A percentile compares a stretch with the other conserved stretches of the same genome.
These are phyloP conservation scores for Squalus acanthias DNA, from an alignment of 2,797 vertebrate genomes.

Conservation along the genomic window DNA sequence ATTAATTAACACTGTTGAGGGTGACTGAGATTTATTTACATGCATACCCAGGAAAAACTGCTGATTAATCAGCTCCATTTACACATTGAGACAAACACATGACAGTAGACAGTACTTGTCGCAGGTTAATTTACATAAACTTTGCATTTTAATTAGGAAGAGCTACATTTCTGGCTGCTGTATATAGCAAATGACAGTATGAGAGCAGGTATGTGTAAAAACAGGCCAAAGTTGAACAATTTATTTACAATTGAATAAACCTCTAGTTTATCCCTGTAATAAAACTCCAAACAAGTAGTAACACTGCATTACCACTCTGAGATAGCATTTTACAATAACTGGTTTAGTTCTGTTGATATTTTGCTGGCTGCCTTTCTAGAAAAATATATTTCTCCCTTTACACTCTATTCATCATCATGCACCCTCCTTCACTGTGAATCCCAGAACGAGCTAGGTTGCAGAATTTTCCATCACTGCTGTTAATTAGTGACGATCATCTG, in stretches of 20 bases:
- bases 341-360: not conserved
- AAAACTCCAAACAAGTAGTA: not conserved
- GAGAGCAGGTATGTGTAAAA: not conserved
- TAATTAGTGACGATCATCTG: not conserved
- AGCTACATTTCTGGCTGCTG: not conserved
- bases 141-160: conserved; percentile 27
- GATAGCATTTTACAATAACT: not conserved
- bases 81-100: not conserved
- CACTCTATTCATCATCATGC: not conserved
- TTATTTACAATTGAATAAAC: conserved; percentile 30
- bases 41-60: not conserved
- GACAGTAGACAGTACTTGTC: conserved; percentile 18
- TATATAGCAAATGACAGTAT: conserved; percentile 15
- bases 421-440: not conserved
- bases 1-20: conserved; percentile 4
- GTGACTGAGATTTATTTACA: conserved; percentile 8
- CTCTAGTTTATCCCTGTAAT: conserved; percentile 10
- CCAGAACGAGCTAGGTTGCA: not conserved
- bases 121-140: conserved; percentile 30
- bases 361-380: not conserved
- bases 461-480: too few species aligned
- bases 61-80: conserved; percentile 31
- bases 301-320: not conserved
- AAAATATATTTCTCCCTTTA: not conserved
- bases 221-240: not conserved